Conservation (phyloP, 1,140 invertebrate genomes). For the Vollenhovia emeryi region DNA sequence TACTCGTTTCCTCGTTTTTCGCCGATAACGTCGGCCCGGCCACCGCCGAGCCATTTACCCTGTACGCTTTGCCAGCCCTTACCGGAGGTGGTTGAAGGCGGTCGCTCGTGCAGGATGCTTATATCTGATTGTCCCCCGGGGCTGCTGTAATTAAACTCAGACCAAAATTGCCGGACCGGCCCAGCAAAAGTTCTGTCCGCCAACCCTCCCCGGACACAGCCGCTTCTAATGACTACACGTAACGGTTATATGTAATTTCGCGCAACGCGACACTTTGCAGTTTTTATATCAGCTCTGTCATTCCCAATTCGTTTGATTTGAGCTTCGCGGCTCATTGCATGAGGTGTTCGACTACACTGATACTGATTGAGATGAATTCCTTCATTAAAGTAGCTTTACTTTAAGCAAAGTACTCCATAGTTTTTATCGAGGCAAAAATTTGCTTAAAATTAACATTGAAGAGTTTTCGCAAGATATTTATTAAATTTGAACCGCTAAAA, state of each 20-base stretch:
- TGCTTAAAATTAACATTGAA: not conserved
- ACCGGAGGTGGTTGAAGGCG: constrained; percentile 70
- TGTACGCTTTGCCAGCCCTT: constrained; percentile 60
- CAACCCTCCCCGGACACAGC: constrained; percentile 34
- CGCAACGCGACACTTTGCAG: not conserved
- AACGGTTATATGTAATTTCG: constrained; percentile 63
- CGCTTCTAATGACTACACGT: constrained; percentile 61
- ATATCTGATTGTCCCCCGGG: constrained; percentile 78
- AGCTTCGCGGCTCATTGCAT: not conserved
- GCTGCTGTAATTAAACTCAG: constrained; percentile 78
- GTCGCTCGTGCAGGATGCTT: constrained; percentile 70
- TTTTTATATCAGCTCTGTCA: constrained; percentile 6
- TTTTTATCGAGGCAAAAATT: not conserved
- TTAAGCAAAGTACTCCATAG: not conserved
- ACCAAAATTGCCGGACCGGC: constrained; percentile 75
- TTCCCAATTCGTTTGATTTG: not conserved
- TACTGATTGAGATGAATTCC: not conserved
- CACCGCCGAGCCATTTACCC: constrained; percentile 67
- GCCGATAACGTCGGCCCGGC: constrained; percentile 65
- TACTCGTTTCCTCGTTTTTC: constrained; percentile 65
- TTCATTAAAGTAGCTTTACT: not conserved
- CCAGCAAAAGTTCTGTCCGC: constrained; percentile 72
- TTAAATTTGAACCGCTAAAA: not conserved
- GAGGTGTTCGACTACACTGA: not conserved
- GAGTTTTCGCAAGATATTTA: not conserved